Evolutionary conservation across 2,888 invertebrate species (phyloP).

Genomic region (Horisme vitalbata): DNA sequence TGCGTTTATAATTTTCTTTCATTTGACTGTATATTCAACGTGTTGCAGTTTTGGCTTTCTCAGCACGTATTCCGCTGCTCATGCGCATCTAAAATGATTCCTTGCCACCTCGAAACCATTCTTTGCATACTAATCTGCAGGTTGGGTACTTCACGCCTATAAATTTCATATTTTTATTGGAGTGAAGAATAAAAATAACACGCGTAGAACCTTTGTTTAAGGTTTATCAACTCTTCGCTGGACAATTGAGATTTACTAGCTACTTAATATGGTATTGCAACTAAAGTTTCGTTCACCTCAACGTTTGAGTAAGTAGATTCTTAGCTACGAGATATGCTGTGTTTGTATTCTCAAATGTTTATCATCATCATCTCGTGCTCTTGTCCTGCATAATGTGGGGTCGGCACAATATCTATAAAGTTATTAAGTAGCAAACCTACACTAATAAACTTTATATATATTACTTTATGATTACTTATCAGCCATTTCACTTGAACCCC

Average conservation of each 20-base stretch:
- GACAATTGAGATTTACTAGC: conserved; percentile 6
- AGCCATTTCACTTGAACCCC: not conserved
- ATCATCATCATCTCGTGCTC: too few relatives aligned
- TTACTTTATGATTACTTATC: not conserved
- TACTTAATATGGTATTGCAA: not conserved
- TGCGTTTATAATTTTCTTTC: conserved; percentile 41
- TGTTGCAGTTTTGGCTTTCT: conserved; percentile 46
- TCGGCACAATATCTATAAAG: too few relatives aligned
- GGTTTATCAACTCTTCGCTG: conserved; percentile 38
- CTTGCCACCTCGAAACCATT: conserved; percentile 69
- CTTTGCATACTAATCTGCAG: conserved; percentile 69
- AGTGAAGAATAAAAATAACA: conserved; percentile 40
- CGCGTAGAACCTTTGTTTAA: conserved; percentile 28
- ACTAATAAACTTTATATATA: too few relatives aligned
- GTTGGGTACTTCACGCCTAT: conserved; percentile 38
- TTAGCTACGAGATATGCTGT: too few relatives aligned
- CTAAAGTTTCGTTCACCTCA: not conserved
- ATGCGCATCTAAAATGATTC: conserved; percentile 66
- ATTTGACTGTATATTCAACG: conserved; percentile 55
- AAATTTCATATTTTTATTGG: conserved; percentile 46
- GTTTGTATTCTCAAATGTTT: too few relatives aligned
- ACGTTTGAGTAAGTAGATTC: too few relatives aligned
- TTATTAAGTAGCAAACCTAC: too few relatives aligned
- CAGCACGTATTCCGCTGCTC: conserved; percentile 50
- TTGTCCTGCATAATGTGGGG: too few relatives aligned